Conservation (phyloP, 2,797 vertebrate species). For the Macroramphosus scolopax region DNA sequence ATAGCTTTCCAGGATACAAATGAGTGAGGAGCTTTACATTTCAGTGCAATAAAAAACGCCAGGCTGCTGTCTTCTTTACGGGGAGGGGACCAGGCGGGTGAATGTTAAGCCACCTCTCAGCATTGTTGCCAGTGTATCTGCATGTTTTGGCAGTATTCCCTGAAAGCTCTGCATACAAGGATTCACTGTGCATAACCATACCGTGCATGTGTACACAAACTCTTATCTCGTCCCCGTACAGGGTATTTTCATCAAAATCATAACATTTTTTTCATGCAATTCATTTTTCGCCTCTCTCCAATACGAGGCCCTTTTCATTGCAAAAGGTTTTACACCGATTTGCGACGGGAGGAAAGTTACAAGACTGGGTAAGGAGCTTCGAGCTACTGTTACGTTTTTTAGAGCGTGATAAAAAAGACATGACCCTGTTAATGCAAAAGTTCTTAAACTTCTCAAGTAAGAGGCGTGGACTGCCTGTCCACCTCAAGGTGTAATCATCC, state of each 20-base stretch:
- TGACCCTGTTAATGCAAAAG: constrained; percentile 56
- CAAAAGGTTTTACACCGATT: too few relatives aligned
- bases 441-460: constrained; percentile 72
- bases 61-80: constrained; percentile 29
- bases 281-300: too few relatives aligned
- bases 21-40: constrained; percentile 44
- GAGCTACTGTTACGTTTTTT: too few relatives aligned
- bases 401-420: too few relatives aligned
- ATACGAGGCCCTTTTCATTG: too few relatives aligned
- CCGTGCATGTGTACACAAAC: constrained; percentile 25
- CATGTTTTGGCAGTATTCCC: constrained; percentile 57
- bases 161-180: constrained; percentile 49
- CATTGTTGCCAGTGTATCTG: constrained; percentile 54
- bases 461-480: constrained; percentile 50
- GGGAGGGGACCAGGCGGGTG: constrained; percentile 10
- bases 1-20: constrained; percentile 42
- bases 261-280: constrained; percentile 21
- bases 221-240: constrained; percentile 31
- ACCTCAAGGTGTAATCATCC: constrained; percentile 40
- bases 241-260: constrained; percentile 42
- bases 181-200: constrained; percentile 31
- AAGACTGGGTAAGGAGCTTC: too few relatives aligned
- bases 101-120: constrained; percentile 57
- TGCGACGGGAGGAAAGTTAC: too few relatives aligned
- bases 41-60: constrained; percentile 32